Conservation (phyloP, 2,888 invertebrate genomes). For the Cephus pygmeus region DNA sequence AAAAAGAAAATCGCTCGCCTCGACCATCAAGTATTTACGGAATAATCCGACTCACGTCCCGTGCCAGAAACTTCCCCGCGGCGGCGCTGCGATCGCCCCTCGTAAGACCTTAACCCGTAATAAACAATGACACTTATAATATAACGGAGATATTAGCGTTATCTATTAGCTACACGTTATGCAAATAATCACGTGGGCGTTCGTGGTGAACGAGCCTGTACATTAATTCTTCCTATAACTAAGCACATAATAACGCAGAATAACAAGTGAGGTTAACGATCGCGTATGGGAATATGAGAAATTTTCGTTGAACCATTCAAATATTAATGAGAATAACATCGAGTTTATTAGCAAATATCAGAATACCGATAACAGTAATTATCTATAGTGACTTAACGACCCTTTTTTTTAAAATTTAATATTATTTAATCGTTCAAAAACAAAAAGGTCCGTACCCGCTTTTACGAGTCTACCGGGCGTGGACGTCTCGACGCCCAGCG, state of each 20-base stretch:
- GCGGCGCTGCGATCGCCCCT: neutral
- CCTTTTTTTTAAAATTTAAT: neutral
- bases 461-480: neutral
- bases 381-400: neutral
- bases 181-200: conserved; percentile 43
- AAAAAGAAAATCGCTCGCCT: neutral
- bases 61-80: neutral
- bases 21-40: neutral
- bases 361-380: neutral
- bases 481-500: neutral
- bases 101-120: neutral
- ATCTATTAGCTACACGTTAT: conserved; percentile 9
- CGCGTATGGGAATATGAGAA: too few species aligned
- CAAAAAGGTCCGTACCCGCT: neutral
- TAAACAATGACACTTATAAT: conserved; percentile 10
- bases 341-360: too few species aligned
- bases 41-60: neutral
- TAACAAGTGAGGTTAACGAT: neutral
- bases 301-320: too few species aligned
- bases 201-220: conserved; percentile 12
- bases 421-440: neutral
- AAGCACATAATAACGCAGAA: neutral
- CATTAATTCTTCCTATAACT: neutral
- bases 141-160: conserved; percentile 3
- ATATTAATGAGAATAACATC: too few species aligned